Base-by-base conservation (phyloP, 2,113 vertebrate genomes). In the Toxostoma redivivum region DNA sequence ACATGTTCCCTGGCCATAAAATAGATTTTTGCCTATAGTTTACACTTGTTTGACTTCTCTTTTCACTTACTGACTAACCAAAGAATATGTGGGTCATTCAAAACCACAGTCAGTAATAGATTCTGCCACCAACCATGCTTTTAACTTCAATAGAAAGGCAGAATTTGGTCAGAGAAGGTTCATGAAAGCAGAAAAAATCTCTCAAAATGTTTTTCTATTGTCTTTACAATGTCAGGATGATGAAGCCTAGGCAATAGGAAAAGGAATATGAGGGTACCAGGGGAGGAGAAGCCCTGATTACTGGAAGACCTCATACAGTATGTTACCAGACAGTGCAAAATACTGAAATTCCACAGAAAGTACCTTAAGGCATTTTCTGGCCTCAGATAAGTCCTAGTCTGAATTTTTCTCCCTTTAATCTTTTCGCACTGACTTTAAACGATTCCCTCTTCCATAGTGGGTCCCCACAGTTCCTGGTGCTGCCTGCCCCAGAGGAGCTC, bases 361-460 rank as follows among this genome's bases (percentile, higher is more conserved):
- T 40, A 90, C 44, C 80, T 94, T 42, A 74, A 78, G 67, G 91
- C 61, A 65, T 91, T 91, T 91, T 37, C 69, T 86, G 28, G 61
- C 40, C 53, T 94, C 69, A 89, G 40, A 77, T 93, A 88, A 96
- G n/a, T 21, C 45, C 71, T 71, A 38, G 56, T 96, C 70, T 95
- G 88, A 94, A 74, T 18, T 92, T 51, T 84, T 64, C 76, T 72
- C 40, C 30, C 45, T 96, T 96, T 94, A 88, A 93, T 93, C 90
- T 94, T 86, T 72, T 88, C 0, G 3, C 37, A 79, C 38, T 48
- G 54, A 35, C 92, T 96, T 91, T 72, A 73, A 95, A 89, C 0
- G 2, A 67, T 92, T 88, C 31, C n/a, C 16, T 82, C 50, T 86
- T 88, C 82, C 38, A 81, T 16, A 6, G 67, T 12, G 10, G 30